These are phyloP conservation scores for Artibeus jamaicensis DNA, from an alignment of 2,797 vertebrate genomes.

Conservation along the genomic window DNA sequence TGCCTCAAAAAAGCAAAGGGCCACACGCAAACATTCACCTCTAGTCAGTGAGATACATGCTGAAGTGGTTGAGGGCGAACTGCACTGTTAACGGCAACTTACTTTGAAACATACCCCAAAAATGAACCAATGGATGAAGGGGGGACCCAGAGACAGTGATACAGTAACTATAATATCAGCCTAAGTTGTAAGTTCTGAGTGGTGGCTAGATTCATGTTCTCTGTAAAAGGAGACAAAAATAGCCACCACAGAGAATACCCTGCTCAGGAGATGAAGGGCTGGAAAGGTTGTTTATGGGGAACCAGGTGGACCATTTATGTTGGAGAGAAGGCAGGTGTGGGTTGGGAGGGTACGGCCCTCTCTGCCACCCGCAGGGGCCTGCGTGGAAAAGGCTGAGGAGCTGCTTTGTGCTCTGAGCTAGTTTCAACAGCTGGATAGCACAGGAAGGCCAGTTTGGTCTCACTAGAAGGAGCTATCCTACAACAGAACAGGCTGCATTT, in stretches of 20 bases:
- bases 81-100: neutral
- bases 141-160: neutral
- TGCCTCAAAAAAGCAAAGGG: neutral
- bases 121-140: neutral
- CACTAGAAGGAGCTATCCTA: neutral
- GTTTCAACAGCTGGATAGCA: neutral
- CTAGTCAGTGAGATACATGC: neutral
- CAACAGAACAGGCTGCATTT: neutral
- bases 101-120: neutral
- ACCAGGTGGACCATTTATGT: neutral
- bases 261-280: neutral
- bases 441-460: neutral
- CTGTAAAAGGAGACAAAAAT: neutral
- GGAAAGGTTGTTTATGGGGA: neutral
- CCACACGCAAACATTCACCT: neutral
- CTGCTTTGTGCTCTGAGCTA: neutral
- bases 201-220: neutral
- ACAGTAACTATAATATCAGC: neutral
- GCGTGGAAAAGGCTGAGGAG: neutral
- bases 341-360: neutral
- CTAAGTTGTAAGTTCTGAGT: neutral
- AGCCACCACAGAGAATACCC: neutral
- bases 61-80: neutral
- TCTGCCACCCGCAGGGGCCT: neutral
- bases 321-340: neutral